Conservation (phyloP, 2,797 vertebrate species). For the Tragelaphus eurycerus region DNA sequence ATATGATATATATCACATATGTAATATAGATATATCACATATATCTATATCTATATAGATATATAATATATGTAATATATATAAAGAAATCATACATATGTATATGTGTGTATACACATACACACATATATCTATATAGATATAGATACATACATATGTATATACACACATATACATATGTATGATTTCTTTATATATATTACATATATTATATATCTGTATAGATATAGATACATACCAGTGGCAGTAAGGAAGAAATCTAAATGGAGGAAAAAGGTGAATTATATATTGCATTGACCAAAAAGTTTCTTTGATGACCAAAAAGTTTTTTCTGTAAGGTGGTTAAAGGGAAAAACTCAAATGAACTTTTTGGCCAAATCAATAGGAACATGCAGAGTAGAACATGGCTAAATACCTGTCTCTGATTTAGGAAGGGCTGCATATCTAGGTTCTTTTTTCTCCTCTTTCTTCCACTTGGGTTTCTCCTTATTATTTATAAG, state of each 20-base stretch:
- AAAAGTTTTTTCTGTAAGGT: neutral
- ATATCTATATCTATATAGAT: too few species aligned
- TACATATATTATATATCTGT: neutral
- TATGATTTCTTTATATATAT: neutral
- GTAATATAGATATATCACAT: too few species aligned
- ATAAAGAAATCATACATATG: too few species aligned
- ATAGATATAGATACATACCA: neutral
- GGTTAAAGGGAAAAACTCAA: neutral
- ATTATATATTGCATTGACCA: neutral
- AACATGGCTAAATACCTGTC: neutral
- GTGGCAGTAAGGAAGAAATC: neutral
- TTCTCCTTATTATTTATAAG: neutral
- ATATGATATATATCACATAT: too few species aligned
- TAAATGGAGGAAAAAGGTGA: neutral
- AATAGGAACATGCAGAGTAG: neutral
- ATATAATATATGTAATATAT: too few species aligned
- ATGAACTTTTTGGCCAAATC: neutral
- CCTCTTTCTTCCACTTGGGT: neutral
- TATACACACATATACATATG: accelerated
- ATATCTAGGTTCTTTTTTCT: too few species aligned
- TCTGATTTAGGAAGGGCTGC: neutral
- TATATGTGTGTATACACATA: neutral
- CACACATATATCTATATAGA: neutral
- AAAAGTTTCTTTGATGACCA: neutral
- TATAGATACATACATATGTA: too few species aligned